phyloP scores from a whole-genome alignment of 2,888 invertebrate genomes.

The Aspidiotus destructor region DNA sequence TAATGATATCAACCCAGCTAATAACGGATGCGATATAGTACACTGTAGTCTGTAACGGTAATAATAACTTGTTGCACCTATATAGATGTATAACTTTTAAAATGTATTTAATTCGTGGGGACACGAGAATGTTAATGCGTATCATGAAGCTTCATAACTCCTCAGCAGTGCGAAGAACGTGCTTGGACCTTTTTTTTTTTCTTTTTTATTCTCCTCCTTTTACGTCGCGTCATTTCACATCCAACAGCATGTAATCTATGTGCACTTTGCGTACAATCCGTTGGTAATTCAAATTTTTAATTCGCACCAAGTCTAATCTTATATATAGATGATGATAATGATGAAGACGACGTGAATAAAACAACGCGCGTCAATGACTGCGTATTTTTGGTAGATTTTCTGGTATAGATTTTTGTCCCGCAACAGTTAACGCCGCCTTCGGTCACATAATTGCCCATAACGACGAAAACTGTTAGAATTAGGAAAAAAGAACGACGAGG shows the following conservation, averaged over 20 bases:
- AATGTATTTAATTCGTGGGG: constrained; percentile 1
- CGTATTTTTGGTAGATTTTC: not conserved
- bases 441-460: constrained; percentile 24
- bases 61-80: not conserved
- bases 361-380: no score
- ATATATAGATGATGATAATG: no score
- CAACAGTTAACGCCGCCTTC: constrained; percentile 25
- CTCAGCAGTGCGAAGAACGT: no score
- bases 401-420: constrained; percentile 13
- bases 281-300: no score
- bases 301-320: no score
- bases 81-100: not conserved
- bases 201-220: no score
- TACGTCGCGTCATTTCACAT: no score
- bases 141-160: not conserved
- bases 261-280: no score
- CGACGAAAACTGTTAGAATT: constrained; percentile 25
- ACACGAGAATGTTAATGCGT: constrained; percentile 1
- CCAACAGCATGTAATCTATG: no score
- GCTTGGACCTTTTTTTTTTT: not conserved
- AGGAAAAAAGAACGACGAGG: not conserved
- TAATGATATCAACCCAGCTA: not conserved
- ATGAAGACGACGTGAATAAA: no score
- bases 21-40: constrained; percentile 2
- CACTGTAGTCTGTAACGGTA: not conserved